Percentiles rank a stretch among this genome's conserved stretches.
Conservation (phyloP, 1,140 invertebrate genomes). For the Ostrea edulis region DNA sequence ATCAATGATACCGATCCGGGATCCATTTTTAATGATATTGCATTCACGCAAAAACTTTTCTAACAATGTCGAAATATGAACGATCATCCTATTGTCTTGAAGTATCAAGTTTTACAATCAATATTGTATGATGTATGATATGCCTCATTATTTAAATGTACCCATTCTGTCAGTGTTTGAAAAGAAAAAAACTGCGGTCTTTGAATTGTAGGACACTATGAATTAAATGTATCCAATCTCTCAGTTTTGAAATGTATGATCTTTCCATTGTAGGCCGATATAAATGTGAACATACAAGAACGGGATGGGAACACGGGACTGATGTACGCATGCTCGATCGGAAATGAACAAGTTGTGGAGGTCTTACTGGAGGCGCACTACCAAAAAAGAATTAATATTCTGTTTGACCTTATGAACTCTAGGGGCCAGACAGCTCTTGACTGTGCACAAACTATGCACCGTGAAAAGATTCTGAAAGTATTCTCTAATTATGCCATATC, state of each 20-base stretch:
- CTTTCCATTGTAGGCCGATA: background rate
- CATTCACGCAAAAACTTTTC: too few species aligned
- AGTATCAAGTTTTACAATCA: too few species aligned
- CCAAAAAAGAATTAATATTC: slow-evolving; percentile 8
- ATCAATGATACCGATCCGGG: too few species aligned
- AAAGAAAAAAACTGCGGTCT: too few species aligned
- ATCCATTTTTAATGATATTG: too few species aligned
- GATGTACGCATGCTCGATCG: slow-evolving; percentile 60
- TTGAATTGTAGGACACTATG: too few species aligned
- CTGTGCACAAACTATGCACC: background rate
- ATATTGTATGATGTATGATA: too few species aligned
- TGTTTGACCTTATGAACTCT: slow-evolving; percentile 8
- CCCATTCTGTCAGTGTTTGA: too few species aligned
- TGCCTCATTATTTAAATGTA: too few species aligned
- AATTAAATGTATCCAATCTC: too few species aligned
- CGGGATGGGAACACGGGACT: slow-evolving; percentile 70
- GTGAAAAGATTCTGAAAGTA: background rate
- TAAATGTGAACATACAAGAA: slow-evolving; percentile 62
- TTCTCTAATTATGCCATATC: slow-evolving; percentile 1
- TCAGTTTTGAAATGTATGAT: background rate
- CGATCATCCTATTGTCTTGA: too few species aligned
- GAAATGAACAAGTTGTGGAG: slow-evolving; percentile 49
- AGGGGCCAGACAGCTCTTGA: slow-evolving; percentile 42
- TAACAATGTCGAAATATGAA: too few species aligned
- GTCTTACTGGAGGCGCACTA: slow-evolving; percentile 35